These are phyloP conservation scores for Tychaedon coryphoeus DNA, from an alignment of 2,113 vertebrate genomes.

Conservation along the genomic window DNA sequence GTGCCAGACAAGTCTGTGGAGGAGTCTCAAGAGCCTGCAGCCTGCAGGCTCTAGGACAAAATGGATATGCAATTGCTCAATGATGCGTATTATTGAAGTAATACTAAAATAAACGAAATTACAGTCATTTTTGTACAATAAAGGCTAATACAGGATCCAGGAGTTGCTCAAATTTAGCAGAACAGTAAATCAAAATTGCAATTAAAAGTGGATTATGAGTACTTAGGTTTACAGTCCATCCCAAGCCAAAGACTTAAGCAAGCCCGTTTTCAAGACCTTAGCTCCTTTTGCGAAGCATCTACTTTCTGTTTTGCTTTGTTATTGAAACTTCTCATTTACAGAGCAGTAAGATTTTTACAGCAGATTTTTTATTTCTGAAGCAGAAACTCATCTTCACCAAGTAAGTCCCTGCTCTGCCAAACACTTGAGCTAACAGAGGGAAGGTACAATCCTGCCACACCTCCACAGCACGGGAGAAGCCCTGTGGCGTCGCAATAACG, in stretches of 20 bases:
- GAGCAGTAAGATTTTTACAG: background rate
- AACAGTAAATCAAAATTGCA: slow-evolving; percentile 24
- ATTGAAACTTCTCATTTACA: background rate
- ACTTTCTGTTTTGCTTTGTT: background rate
- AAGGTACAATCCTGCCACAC: background rate
- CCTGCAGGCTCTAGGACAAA: background rate
- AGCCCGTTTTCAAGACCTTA: background rate
- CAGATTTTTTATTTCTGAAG: background rate
- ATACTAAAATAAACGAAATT: background rate
- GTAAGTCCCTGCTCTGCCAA: background rate
- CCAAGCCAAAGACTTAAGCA: background rate
- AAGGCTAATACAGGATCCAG: background rate
- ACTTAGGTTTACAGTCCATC: background rate
- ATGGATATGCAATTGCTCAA: background rate
- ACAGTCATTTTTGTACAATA: background rate
- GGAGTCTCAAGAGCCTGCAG: background rate
- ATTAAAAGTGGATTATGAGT: slow-evolving; percentile 1
- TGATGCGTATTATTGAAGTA: background rate
- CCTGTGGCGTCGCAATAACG: fast-evolving
- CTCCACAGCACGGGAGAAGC: background rate
- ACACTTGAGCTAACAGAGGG: background rate
- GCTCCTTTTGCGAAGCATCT: background rate
- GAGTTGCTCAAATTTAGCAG: background rate
- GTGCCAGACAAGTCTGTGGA: background rate
- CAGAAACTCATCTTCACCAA: background rate